phyloP scores from a whole-genome alignment of 2,888 invertebrate species.

The Drosophila affinis region DNA sequence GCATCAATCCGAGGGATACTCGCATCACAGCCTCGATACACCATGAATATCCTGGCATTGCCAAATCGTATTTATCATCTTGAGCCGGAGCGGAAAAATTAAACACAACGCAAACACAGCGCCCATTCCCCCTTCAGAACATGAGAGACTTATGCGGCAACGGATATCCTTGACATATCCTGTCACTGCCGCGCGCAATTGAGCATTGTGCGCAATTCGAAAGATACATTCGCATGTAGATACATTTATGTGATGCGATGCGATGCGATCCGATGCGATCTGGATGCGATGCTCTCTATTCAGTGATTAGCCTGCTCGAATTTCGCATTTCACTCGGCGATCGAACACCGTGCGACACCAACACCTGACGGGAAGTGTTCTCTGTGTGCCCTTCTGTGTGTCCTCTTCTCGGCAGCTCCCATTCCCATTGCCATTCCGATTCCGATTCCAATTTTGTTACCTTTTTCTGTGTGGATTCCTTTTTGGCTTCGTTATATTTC shows the following conservation, averaged over 20 bases:
- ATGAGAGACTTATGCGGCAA: conserved; percentile 65
- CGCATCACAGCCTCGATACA: neutral
- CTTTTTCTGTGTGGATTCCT: conserved; percentile 27
- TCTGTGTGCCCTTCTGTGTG: conserved; percentile 23
- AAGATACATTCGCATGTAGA: conserved; percentile 35
- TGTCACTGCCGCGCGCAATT: conserved; percentile 65
- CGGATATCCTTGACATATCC: conserved; percentile 84
- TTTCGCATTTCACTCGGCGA: conserved; percentile 32
- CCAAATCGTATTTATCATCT: conserved; percentile 68
- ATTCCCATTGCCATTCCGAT: no score
- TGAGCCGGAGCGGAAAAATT: conserved; percentile 65
- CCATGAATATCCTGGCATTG: conserved; percentile 4
- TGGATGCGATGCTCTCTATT: conserved; percentile 33
- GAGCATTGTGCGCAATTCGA: conserved; percentile 55
- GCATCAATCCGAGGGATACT: neutral
- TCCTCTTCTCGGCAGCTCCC: no score
- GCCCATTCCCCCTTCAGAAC: conserved; percentile 10
- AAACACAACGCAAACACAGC: conserved; percentile 42
- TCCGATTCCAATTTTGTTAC: conserved; percentile 21
- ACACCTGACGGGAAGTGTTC: conserved; percentile 68
- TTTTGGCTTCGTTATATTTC: conserved; percentile 37
- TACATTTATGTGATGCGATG: conserved; percentile 33
- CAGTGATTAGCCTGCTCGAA: conserved; percentile 52
- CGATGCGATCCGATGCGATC: conserved; percentile 35
- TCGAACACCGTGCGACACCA: conserved; percentile 54